Evolutionary conservation across 1,140 invertebrate genomes (phyloP).

Genomic region (Scaptomyza pallida): DNA sequence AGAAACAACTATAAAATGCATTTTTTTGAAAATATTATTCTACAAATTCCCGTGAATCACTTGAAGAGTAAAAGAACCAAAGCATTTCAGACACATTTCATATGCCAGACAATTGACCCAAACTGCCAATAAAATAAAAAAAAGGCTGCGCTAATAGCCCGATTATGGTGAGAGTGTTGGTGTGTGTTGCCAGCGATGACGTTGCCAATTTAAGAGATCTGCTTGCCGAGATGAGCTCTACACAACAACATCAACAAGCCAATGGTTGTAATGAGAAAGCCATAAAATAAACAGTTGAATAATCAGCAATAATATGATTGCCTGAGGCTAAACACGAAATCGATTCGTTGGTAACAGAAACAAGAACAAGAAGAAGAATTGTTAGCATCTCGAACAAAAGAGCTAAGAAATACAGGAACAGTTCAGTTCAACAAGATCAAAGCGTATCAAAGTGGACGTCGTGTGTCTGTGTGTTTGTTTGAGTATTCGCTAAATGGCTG

Average conservation of each 20-base stretch:
- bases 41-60: neutral
- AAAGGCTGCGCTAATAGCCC: slow-evolving; percentile 70
- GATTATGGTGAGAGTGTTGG: slow-evolving; percentile 51
- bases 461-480: slow-evolving; percentile 11
- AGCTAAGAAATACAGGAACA: slow-evolving; percentile 14
- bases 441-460: slow-evolving; percentile 49
- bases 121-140: slow-evolving; percentile 82
- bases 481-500: slow-evolving; percentile 16
- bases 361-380: slow-evolving; percentile 28
- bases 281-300: slow-evolving; percentile 81
- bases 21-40: neutral
- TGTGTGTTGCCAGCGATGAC: slow-evolving; percentile 52
- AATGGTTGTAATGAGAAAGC: slow-evolving; percentile 72
- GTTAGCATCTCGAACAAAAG: slow-evolving; percentile 27
- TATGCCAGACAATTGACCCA: slow-evolving; percentile 72
- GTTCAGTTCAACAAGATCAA: slow-evolving; percentile 58
- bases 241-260: slow-evolving; percentile 1
- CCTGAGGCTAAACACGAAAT: slow-evolving; percentile 72
- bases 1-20: neutral
- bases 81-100: slow-evolving; percentile 58
- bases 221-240: slow-evolving; percentile 36
- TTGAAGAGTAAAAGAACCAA: slow-evolving; percentile 34
- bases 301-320: slow-evolving; percentile 70
- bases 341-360: slow-evolving; percentile 57
- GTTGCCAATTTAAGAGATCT: slow-evolving; percentile 63